Evolutionary conservation across 1,140 invertebrate species (phyloP).

Genomic region (Cydia fagiglandana): DNA sequence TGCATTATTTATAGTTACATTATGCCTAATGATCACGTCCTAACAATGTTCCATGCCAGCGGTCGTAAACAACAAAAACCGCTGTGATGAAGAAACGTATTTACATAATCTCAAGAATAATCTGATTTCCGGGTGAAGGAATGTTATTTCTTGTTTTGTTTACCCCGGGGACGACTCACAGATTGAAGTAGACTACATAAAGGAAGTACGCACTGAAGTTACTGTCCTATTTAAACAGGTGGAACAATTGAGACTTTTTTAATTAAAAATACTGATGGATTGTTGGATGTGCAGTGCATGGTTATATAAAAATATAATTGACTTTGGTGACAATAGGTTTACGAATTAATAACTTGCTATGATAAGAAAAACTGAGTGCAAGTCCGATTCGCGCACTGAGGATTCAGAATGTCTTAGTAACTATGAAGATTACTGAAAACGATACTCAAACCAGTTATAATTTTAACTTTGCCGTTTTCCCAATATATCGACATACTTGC

Average conservation of each 20-base stretch:
- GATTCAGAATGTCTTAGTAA: too few relatives aligned
- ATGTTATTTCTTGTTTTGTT: slow-evolving; percentile 31
- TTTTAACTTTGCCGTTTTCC: too few relatives aligned
- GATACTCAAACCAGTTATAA: too few relatives aligned
- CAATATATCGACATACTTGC: too few relatives aligned
- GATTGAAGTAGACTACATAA: background rate
- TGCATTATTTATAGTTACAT: slow-evolving; percentile 4
- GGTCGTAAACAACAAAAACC: slow-evolving; percentile 16
- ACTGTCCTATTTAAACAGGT: background rate
- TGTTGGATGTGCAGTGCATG: too few relatives aligned
- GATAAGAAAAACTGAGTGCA: too few relatives aligned
- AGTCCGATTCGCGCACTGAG: too few relatives aligned
- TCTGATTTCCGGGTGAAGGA: slow-evolving; percentile 16
- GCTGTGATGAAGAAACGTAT: slow-evolving; percentile 26
- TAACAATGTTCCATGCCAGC: background rate
- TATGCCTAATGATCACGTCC: background rate
- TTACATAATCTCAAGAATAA: slow-evolving; percentile 32
- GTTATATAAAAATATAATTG: too few relatives aligned
- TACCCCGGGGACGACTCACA: background rate
- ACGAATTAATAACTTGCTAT: too few relatives aligned
- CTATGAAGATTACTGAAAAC: too few relatives aligned
- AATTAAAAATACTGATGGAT: background rate
- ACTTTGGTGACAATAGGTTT: too few relatives aligned
- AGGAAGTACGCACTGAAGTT: background rate
- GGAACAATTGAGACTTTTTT: background rate